Evolutionary conservation across 2,797 vertebrate species (phyloP).

Genomic region (Ctenochaetus hawaiiensis): DNA sequence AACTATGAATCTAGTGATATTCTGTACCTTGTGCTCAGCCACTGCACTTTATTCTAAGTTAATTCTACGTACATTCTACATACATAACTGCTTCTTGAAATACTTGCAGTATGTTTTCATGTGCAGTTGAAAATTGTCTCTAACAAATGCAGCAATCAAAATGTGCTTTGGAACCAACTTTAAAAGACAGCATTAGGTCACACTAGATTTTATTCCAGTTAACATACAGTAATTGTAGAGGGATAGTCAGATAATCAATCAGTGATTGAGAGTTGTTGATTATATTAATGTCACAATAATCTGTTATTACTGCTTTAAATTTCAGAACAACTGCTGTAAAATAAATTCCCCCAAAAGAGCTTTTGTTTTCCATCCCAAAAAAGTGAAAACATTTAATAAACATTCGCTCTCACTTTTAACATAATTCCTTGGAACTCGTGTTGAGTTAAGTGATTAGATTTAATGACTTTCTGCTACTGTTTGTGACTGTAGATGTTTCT

Average conservation of each 20-base stretch:
- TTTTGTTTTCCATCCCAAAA: background rate
- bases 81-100: background rate
- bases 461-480: background rate
- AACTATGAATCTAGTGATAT: background rate
- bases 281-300: background rate
- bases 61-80: background rate
- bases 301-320: background rate
- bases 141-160: background rate
- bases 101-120: background rate
- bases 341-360: no score
- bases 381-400: background rate
- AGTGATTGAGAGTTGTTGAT: background rate
- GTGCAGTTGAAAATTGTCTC: background rate
- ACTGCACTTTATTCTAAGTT: background rate
- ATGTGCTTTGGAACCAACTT: background rate
- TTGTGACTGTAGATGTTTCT: background rate
- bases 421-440: background rate
- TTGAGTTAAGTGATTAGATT: background rate
- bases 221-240: background rate
- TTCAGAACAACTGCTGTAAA: no score
- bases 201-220: background rate
- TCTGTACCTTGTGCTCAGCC: background rate
- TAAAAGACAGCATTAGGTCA: background rate
- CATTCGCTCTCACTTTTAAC: background rate
- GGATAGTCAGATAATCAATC: no score